Evolutionary conservation across 2,113 vertebrate species (phyloP).

Genomic region (Pagrus major): DNA sequence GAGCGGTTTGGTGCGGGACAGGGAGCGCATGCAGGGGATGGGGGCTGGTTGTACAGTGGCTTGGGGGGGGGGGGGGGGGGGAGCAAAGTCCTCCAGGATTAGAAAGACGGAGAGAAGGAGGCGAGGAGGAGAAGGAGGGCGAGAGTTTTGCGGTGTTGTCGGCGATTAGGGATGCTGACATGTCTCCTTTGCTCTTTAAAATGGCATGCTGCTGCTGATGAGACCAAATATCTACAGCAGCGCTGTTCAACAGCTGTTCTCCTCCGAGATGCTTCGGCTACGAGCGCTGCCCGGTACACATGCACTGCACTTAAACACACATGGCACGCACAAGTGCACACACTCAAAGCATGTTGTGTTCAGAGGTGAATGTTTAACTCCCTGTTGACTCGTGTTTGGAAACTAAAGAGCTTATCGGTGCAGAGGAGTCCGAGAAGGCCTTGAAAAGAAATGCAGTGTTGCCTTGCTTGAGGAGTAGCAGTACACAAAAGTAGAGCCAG

Average conservation of each 20-base stretch:
- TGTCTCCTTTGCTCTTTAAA: slow-evolving; percentile 73
- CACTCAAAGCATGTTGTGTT: slow-evolving; percentile 33
- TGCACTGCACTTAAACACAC: slow-evolving; percentile 59
- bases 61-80: slow-evolving; percentile 82
- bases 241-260: slow-evolving; percentile 81
- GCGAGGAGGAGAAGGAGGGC: slow-evolving; percentile 51
- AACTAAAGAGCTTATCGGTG: slow-evolving; percentile 44
- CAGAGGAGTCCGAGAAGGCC: slow-evolving; percentile 29
- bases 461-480: background rate
- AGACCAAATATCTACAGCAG: slow-evolving; percentile 74
- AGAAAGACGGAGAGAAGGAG: slow-evolving; percentile 72
- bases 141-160: slow-evolving; percentile 72
- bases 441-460: background rate
- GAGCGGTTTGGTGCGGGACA: slow-evolving; percentile 88
- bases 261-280: slow-evolving; percentile 63
- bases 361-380: slow-evolving; percentile 69
- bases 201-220: slow-evolving; percentile 67
- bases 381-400: slow-evolving; percentile 48
- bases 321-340: slow-evolving; percentile 29
- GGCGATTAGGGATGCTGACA: slow-evolving; percentile 78
- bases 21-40: slow-evolving; percentile 77
- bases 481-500: background rate
- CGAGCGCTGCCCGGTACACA: slow-evolving; percentile 48
- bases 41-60: slow-evolving; percentile 82
- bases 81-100: slow-evolving; percentile 83